Conservation (phyloP, 2,888 invertebrate genomes). For the Drosophila seclusa region DNA sequence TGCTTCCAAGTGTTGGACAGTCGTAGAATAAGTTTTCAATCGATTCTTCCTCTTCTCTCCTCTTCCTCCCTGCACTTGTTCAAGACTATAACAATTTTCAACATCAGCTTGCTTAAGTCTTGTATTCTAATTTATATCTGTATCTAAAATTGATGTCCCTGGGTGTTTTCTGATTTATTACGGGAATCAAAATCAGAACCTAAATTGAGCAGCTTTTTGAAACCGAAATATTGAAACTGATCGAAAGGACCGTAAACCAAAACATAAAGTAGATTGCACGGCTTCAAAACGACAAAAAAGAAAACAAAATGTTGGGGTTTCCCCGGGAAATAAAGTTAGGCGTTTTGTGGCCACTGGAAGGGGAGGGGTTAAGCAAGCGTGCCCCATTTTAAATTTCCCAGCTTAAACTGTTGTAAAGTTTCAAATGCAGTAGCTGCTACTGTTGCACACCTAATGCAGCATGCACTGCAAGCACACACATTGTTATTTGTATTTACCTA, state of each 20-base stretch:
- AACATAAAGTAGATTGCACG: no score
- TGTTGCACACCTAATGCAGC: conserved; percentile 4
- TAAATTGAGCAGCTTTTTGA: background rate
- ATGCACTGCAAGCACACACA: background rate
- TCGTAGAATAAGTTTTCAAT: background rate
- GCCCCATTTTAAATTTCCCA: background rate
- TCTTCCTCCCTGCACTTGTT: background rate
- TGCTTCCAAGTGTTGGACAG: background rate
- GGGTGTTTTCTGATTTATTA: background rate
- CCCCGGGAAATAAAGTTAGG: background rate
- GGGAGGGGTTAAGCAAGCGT: background rate
- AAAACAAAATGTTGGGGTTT: background rate
- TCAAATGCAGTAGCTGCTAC: conserved; percentile 8
- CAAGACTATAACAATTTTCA: background rate
- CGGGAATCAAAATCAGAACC: background rate
- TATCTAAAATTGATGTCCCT: background rate
- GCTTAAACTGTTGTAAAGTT: background rate
- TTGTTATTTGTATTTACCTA: background rate
- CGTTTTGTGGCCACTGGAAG: background rate
- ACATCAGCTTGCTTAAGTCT: background rate
- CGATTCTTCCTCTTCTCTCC: background rate
- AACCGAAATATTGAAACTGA: no score
- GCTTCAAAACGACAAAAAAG: background rate
- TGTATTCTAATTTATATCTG: background rate
- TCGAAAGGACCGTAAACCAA: background rate